Evolutionary conservation across 2,888 invertebrate genomes (phyloP).

Genomic region (Psococerastis gibbosa): DNA sequence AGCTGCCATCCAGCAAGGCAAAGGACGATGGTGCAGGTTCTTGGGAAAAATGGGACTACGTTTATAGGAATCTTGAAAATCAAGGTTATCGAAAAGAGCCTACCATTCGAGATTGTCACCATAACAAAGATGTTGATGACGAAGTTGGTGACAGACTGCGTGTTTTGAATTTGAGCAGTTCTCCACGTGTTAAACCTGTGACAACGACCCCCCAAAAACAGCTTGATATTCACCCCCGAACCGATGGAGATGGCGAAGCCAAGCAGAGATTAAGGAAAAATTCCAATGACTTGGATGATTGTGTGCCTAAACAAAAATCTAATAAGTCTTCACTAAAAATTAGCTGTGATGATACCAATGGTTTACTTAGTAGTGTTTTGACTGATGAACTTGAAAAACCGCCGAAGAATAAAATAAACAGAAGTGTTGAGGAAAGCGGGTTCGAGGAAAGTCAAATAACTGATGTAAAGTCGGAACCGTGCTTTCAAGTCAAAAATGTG

Average conservation of each 20-base stretch:
- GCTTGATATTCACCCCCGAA: not conserved
- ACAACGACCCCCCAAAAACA: not conserved
- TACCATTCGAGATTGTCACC: constrained; percentile 38
- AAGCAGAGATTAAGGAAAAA: constrained; percentile 31
- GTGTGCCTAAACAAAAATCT: constrained; percentile 15
- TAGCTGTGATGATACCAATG: not conserved
- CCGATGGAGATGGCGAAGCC: not conserved
- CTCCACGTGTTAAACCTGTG: not conserved
- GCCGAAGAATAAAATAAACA: not conserved
- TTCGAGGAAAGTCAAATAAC: not conserved
- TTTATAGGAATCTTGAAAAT: constrained; percentile 54
- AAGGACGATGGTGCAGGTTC: constrained; percentile 44
- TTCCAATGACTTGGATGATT: constrained; percentile 35
- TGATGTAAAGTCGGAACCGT: not conserved
- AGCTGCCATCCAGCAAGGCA: constrained; percentile 27
- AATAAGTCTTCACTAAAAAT: not conserved
- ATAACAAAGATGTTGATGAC: not conserved
- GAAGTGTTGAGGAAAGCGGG: not conserved
- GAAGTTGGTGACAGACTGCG: not conserved
- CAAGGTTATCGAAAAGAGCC: constrained; percentile 46
- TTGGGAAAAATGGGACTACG: constrained; percentile 58
- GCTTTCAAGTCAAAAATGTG: no score
- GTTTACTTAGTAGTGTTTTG: not conserved
- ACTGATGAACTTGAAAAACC: not conserved
- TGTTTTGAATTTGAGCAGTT: not conserved